Evolutionary conservation across 2,113 vertebrate genomes (phyloP).

Genomic region (Rana temporaria): DNA sequence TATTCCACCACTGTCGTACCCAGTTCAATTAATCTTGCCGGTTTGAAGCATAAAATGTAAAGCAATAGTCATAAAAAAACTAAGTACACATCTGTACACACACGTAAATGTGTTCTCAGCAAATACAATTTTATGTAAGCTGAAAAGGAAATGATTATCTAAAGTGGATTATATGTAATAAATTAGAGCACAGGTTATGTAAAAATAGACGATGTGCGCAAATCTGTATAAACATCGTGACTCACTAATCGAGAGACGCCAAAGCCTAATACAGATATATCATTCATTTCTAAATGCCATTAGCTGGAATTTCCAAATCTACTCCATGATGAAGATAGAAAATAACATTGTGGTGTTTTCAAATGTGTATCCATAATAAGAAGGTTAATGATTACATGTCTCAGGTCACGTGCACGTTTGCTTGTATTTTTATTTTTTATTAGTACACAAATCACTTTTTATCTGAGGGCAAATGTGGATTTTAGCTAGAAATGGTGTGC

Average conservation of each 20-base stretch:
- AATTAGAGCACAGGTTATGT: not conserved
- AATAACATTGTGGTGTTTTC: too few relatives aligned
- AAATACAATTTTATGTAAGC: conserved; percentile 9
- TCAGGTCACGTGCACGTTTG: not conserved
- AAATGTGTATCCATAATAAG: too few relatives aligned
- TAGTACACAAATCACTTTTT: too few relatives aligned
- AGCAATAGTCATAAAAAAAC: not conserved
- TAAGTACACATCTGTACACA: not conserved
- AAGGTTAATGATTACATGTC: not conserved
- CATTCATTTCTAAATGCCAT: not conserved
- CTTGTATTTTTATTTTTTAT: too few relatives aligned
- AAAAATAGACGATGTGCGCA: not conserved
- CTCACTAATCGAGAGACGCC: not conserved
- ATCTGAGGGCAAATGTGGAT: too few relatives aligned
- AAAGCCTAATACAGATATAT: not conserved
- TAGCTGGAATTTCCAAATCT: not conserved
- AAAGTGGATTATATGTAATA: conserved; percentile 12
- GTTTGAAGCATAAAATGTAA: too few relatives aligned
- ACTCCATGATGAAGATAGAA: not conserved
- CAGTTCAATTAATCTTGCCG: too few relatives aligned
- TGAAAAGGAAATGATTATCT: conserved; percentile 4
- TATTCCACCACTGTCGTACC: too few relatives aligned
- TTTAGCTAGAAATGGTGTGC: too few relatives aligned
- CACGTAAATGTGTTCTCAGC: conserved; percentile 6
- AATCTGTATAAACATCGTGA: not conserved